phyloP scores from a whole-genome alignment of 1,140 invertebrate species.

The Ceratosolen solmsi region DNA sequence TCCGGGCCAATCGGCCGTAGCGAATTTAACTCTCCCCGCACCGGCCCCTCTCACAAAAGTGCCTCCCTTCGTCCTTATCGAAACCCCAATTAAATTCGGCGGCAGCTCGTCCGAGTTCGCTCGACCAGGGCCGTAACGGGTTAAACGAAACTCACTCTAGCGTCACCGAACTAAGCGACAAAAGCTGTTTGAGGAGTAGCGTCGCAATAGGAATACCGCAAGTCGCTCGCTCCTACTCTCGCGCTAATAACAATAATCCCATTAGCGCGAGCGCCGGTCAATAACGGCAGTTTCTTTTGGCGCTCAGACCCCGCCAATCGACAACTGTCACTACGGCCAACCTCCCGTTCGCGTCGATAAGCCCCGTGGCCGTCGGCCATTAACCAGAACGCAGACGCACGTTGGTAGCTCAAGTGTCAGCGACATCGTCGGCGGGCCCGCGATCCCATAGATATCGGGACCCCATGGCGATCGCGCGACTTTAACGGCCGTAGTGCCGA shows the following conservation, averaged over 20 bases:
- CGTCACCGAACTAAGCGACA: too few species aligned
- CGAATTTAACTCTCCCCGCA: too few species aligned
- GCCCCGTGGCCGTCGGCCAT: background rate
- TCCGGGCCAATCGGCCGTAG: too few species aligned
- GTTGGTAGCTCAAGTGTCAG: too few species aligned
- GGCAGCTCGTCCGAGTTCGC: too few species aligned
- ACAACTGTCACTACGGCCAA: background rate
- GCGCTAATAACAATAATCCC: background rate
- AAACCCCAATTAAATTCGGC: too few species aligned
- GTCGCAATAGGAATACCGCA: background rate
- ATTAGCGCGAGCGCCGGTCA: background rate
- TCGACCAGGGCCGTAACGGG: too few species aligned
- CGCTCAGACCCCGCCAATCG: background rate
- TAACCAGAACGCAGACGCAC: background rate
- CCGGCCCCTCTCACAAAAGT: too few species aligned
- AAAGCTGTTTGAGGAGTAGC: background rate
- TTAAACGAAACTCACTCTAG: too few species aligned
- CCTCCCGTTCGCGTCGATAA: background rate
- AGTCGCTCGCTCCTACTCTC: background rate
- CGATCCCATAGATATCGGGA: too few species aligned
- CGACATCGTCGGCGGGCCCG: too few species aligned
- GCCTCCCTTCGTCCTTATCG: too few species aligned
- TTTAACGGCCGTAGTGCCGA: slow-evolving; percentile 1
- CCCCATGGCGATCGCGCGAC: background rate
- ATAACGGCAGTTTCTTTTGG: background rate